Evolutionary conservation across 2,888 invertebrate species (phyloP), one percentile per base, ranked within the genome.

Genomic region (Himalopsyche anomala): DNA sequence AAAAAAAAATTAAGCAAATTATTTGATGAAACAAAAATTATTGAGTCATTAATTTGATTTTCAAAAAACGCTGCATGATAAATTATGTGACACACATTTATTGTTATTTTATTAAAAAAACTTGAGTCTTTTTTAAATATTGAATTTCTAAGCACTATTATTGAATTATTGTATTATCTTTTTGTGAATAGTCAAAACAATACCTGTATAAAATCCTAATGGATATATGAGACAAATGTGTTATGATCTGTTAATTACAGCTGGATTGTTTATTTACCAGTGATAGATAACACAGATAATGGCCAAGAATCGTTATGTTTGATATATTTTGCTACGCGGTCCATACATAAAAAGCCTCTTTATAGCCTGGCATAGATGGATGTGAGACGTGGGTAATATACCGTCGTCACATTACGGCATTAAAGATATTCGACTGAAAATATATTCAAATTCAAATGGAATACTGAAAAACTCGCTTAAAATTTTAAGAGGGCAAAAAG

Each of bases 361-460:
- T 62, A 62, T 62, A n/a, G 62, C 62, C 62, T 62, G 62, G 62
- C 62, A 62, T 62, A 62, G 62, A 62, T 62, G 62, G 62, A 62
- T 62, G 62, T 19, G 62, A 62, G 62, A 62, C 62, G 62, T 62
- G 62, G 62, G 62, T 62, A 19, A 62, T 62, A 62, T 62, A 62
- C 62, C 62, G 62, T 62, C 62, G 62, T 62, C 62, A 62, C 62
- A 62, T 62, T 62, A 62, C 28, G 8, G 62, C 62, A 62, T 62
- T 62, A 62, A 62, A 62, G 19, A 62, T 62, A 62, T 62, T 62
- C 62, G 62, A 62, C 62, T 62, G 62, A 62, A 62, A 62, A 62
- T 62, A 62, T 62, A 62, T 62, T 62, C 62, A 62, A 62, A 62
- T 62, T 62, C 62, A 62, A 62, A 62, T 62, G 62, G 62, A 62